A percentile compares a stretch with the other conserved stretches of the same genome.
Conservation (phyloP, 2,888 invertebrate genomes). For the Chymomyza fuscimana region DNA sequence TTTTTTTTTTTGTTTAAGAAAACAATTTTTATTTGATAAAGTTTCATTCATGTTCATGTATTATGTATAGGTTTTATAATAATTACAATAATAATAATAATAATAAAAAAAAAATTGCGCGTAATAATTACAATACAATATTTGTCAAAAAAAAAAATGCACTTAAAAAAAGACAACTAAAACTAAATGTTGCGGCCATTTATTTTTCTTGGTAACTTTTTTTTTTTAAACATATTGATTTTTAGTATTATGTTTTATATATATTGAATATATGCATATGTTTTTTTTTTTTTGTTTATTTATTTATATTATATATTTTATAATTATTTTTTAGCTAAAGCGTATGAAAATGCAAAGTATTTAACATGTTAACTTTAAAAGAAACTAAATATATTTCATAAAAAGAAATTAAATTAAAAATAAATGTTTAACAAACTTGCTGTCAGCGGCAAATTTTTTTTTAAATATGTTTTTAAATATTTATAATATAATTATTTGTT, state of each 20-base stretch:
- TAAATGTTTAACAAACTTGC: conserved; percentile 45
- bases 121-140: conserved; percentile 52
- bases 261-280: conserved; percentile 38
- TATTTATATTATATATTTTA: conserved; percentile 47
- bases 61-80: conserved; percentile 48
- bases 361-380: conserved; percentile 49
- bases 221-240: conserved; percentile 13
- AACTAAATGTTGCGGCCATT: conserved; percentile 58
- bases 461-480: conserved; percentile 28
- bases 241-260: conserved; percentile 37
- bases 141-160: conserved; percentile 42
- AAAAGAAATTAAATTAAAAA: conserved; percentile 30
- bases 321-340: conserved; percentile 73
- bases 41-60: conserved; percentile 67
- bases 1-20: conserved; percentile 61
- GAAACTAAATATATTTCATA: conserved; percentile 39
- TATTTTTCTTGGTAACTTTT: conserved; percentile 19
- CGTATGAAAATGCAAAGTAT: conserved; percentile 76
- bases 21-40: conserved; percentile 73
- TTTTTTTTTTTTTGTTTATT: conserved; percentile 48
- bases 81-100: conserved; percentile 55
- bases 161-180: conserved; percentile 49
- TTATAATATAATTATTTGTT: conserved; percentile 36
- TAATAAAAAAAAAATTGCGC: conserved; percentile 45
- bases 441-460: conserved; percentile 40